phyloP scores from a whole-genome alignment of 2,888 invertebrate genomes.

The Lottia gigantea region DNA sequence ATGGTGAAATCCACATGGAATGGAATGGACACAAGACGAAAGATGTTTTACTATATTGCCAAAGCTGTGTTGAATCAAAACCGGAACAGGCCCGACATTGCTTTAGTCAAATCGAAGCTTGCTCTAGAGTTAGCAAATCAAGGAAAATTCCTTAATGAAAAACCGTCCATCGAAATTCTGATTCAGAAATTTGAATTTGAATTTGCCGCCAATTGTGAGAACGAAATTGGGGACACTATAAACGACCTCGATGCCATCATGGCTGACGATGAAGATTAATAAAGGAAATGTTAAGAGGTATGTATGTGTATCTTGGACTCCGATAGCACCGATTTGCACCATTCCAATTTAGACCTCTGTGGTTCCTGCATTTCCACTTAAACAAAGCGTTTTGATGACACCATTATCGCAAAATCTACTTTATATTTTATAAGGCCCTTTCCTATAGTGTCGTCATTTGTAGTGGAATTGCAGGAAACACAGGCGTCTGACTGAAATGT shows the following conservation, averaged over 20 bases:
- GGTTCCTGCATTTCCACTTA: too few species aligned
- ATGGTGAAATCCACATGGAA: background rate
- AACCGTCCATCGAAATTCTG: background rate
- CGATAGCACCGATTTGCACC: too few species aligned
- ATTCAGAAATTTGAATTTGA: background rate
- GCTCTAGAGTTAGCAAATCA: background rate
- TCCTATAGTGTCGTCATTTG: too few species aligned
- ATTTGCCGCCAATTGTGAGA: background rate
- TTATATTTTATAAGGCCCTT: too few species aligned
- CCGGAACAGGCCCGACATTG: background rate
- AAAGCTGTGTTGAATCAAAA: background rate
- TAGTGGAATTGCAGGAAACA: too few species aligned
- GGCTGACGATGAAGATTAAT: too few species aligned
- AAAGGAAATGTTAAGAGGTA: too few species aligned
- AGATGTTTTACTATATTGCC: conserved; percentile 2
- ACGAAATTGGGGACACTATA: background rate
- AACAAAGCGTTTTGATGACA: too few species aligned
- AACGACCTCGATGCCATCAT: background rate
- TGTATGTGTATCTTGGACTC: too few species aligned
- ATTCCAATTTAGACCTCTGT: too few species aligned
- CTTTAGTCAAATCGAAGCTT: background rate
- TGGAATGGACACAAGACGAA: background rate
- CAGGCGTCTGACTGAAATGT: too few species aligned
- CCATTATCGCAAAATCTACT: too few species aligned
- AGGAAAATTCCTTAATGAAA: background rate